Evolutionary conservation across 2,888 invertebrate species (phyloP), one percentile per base, ranked within the genome.

Genomic region (Spodoptera exigua): DNA sequence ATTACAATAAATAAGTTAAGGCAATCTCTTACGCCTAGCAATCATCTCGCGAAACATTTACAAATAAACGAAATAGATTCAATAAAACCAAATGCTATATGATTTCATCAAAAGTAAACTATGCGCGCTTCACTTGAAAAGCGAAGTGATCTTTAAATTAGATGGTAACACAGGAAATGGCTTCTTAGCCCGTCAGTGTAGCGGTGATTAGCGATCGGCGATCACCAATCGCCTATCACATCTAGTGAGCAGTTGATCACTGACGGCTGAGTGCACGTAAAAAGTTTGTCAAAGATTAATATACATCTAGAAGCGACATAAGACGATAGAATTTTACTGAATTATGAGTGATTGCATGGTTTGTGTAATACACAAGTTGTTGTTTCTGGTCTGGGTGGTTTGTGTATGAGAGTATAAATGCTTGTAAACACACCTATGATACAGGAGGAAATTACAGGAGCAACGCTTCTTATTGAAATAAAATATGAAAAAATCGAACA

Each of bases 181-280:
- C 91, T 93, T 92, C 92, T 93, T 93, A 93, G 78, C 82, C 91
- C 90, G 93, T 94, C 93, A 92, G 89, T 89, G 82, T 76, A 78
- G 74, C 83, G 74, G 88, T 91, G 92, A 92, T 93, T 92, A 91
- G 91, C 88, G 84, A 90, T 89, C 85, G 82, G 83, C 86, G 89
- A 91, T 91, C 89, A 88, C 85, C 82, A 82, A 85, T 86, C 84
- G 82, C 79, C 88, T 89, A 91, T 91, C 91, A 85, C 90, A 85
- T 83, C 82, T 80, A 79, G 85, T 83, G 86, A 89, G 87, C 86
- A 83, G 83, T 84, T 87, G 88, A 89, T 89, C 89, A 88, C 82
- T 86, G 85, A 82, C 80, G 84, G 79, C 71, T 79, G 82, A 89
- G 87, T 84, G 85, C 82, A 77, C 77, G 85, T 82, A 83, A 90